These are phyloP conservation scores for Chascanopsetta lugubris DNA, from an alignment of 2,113 vertebrate species.

Conservation along the genomic window DNA sequence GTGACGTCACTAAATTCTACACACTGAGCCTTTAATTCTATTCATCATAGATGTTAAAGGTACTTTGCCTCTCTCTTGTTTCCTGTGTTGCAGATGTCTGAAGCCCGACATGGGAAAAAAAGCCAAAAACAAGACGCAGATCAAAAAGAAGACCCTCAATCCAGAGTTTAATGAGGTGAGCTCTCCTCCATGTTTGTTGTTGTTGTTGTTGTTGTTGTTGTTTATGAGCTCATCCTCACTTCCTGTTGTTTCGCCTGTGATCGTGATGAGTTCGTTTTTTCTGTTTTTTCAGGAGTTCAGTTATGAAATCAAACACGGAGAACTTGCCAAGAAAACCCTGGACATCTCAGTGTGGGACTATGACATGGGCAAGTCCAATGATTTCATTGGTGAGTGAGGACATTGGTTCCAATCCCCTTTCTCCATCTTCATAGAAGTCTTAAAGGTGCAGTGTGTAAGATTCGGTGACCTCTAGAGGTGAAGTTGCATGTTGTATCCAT, in stretches of 20 bases:
- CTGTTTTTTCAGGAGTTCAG: constrained; percentile 89
- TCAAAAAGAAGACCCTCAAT: constrained; percentile 96
- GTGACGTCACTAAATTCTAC: no score
- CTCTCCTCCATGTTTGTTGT: neutral
- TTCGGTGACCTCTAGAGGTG: no score
- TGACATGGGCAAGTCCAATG: constrained; percentile 94
- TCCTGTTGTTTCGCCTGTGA: constrained; percentile 10
- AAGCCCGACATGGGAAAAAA: constrained; percentile 98
- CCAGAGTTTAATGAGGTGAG: constrained; percentile 96
- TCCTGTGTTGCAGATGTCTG: constrained; percentile 81
- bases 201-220: neutral
- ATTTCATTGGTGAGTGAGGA: constrained; percentile 89
- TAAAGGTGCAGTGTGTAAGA: no score
- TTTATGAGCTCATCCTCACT: neutral
- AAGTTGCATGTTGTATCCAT: neutral
- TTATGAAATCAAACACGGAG: constrained; percentile 94
- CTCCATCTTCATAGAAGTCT: no score
- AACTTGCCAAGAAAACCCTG: constrained; percentile 94
- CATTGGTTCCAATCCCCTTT: neutral
- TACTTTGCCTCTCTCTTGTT: neutral
- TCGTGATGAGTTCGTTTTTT: constrained; percentile 53
- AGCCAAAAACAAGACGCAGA: constrained; percentile 95
- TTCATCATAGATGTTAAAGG: neutral
- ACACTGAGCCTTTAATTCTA: neutral
- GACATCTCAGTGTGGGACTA: constrained; percentile 98